These are phyloP conservation scores for Ramazzottius varieornatus DNA, from an alignment of 2,888 invertebrate genomes.

Conservation along the genomic window DNA sequence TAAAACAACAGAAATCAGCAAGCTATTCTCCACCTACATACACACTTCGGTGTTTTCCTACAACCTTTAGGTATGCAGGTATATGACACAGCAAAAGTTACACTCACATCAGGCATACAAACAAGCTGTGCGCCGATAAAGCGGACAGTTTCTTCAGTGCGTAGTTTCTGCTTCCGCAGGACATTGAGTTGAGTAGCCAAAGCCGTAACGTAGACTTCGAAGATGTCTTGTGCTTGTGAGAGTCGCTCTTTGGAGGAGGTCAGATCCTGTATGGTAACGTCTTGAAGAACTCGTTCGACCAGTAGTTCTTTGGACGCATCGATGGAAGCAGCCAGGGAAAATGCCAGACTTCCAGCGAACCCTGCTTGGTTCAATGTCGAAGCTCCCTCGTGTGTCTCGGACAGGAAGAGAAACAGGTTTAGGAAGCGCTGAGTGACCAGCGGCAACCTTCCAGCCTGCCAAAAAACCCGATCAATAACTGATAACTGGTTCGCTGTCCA, in stretches of 20 bases:
- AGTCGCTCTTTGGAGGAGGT: not conserved
- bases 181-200: not conserved
- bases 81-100: too few relatives aligned
- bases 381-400: not conserved
- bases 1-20: too few relatives aligned
- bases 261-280: not conserved
- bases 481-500: too few relatives aligned
- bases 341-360: not conserved
- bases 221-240: not conserved
- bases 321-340: not conserved
- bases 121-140: not conserved
- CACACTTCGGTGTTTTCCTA: too few relatives aligned
- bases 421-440: not conserved
- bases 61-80: too few relatives aligned
- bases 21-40: too few relatives aligned
- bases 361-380: not conserved
- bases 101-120: not conserved
- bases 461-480: too few relatives aligned
- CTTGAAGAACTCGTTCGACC: not conserved
- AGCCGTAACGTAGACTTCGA: not conserved
- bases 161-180: not conserved
- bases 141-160: not conserved
- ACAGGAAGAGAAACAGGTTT: not conserved
- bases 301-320: not conserved
- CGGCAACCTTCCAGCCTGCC: too few relatives aligned